Percentiles rank a stretch among this genome's conserved stretches.
These are phyloP conservation scores for Cephalotes varians DNA, from an alignment of 2,888 invertebrate genomes.

Conservation along the genomic window DNA sequence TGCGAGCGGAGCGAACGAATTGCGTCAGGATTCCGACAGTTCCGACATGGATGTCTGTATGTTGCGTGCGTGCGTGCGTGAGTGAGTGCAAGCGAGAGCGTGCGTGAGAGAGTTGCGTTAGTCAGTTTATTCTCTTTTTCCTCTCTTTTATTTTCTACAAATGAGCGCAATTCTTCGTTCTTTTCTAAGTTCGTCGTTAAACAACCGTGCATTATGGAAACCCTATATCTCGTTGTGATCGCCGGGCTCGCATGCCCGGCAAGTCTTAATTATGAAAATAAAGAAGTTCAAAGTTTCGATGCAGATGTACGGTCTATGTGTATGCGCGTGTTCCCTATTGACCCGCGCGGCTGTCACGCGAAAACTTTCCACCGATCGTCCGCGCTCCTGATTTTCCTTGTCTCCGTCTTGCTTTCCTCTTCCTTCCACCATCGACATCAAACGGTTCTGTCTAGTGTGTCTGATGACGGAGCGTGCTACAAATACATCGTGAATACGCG, in stretches of 20 bases:
- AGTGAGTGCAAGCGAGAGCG: background rate
- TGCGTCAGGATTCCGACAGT: conserved; percentile 55
- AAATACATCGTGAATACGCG: conserved; percentile 28
- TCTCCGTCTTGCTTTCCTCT: conserved; percentile 5
- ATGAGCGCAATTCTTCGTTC: conserved; percentile 52
- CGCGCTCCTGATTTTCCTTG: background rate
- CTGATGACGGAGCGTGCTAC: conserved; percentile 39
- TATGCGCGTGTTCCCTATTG: background rate
- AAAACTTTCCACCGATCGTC: conserved; percentile 45
- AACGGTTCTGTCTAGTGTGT: conserved; percentile 39
- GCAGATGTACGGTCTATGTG: background rate
- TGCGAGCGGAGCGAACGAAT: conserved; percentile 38
- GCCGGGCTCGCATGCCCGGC: conserved; percentile 74
- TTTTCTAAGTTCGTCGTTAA: conserved; percentile 76
- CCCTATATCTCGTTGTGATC: conserved; percentile 84
- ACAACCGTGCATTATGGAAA: conserved; percentile 72
- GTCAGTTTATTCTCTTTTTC: conserved; percentile 20
- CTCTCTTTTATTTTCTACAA: conserved; percentile 57
- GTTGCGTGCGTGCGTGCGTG: background rate
- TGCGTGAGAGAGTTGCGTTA: conserved; percentile 60
- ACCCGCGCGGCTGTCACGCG: conserved; percentile 12
- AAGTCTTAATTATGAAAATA: conserved; percentile 78
- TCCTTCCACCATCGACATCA: conserved; percentile 28
- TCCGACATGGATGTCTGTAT: conserved; percentile 50
- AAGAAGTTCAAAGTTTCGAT: conserved; percentile 78